Evolutionary conservation across 1,140 invertebrate species (phyloP).

Genomic region (Drosophila watanabei): DNA sequence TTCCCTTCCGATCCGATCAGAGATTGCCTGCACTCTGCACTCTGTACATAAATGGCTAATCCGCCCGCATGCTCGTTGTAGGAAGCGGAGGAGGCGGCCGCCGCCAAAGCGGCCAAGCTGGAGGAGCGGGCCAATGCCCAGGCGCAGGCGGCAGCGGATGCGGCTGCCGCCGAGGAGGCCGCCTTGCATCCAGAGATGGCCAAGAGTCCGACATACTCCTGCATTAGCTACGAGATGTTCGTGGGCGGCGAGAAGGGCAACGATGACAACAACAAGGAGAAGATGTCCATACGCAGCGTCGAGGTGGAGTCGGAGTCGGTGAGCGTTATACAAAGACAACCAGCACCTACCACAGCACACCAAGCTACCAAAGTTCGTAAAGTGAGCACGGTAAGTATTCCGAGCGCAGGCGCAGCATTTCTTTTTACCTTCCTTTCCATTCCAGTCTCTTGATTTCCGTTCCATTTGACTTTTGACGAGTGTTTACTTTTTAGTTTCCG

Average conservation of each 20-base stretch:
- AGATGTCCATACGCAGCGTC: constrained; percentile 95
- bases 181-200: constrained; percentile 88
- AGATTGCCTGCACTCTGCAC: constrained; percentile 19
- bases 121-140: constrained; percentile 90
- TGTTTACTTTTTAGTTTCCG: constrained; percentile 25
- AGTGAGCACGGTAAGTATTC: constrained; percentile 95
- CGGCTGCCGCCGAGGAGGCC: constrained; percentile 88
- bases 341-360: constrained; percentile 88
- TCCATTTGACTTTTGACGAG: constrained; percentile 24
- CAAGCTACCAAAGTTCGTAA: constrained; percentile 91
- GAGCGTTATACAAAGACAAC: constrained; percentile 92
- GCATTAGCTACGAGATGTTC: constrained; percentile 95
- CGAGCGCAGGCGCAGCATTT: constrained; percentile 80
- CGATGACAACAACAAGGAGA: constrained; percentile 95
- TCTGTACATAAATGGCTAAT: constrained; percentile 14
- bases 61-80: constrained; percentile 81
- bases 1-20: neutral
- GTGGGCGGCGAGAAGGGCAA: constrained; percentile 94
- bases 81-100: constrained; percentile 93
- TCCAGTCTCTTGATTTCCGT: constrained; percentile 41
- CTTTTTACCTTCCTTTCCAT: constrained; percentile 53
- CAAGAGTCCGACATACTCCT: constrained; percentile 96
- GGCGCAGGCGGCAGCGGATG: constrained; percentile 88
- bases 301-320: constrained; percentile 94
- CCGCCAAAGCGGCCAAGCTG: constrained; percentile 90